Conservation (phyloP, 2,797 vertebrate genomes). For the Pseudochromis fuscus region DNA sequence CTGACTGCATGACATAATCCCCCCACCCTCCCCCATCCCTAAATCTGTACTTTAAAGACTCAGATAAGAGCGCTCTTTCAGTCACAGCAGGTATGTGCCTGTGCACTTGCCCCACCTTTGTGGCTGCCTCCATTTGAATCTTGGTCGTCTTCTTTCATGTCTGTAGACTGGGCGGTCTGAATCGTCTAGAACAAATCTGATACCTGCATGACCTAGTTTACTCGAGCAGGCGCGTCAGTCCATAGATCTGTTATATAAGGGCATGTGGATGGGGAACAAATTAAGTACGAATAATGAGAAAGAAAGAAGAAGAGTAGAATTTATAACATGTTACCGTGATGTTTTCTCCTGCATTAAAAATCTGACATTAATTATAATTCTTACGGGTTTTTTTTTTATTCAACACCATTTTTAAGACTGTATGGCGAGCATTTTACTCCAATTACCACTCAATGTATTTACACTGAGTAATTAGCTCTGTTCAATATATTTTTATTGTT, state of each 20-base stretch:
- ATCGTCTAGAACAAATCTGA: constrained; percentile 66
- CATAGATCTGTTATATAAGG: constrained; percentile 64
- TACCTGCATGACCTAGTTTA: constrained; percentile 77
- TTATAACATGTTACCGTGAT: not conserved
- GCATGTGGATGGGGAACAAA: constrained; percentile 23
- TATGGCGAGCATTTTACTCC: not conserved
- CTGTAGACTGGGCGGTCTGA: constrained; percentile 62
- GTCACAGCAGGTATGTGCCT: constrained; percentile 62
- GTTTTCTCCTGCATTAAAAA: not conserved
- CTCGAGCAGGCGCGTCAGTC: constrained; percentile 38
- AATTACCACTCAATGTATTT: not conserved
- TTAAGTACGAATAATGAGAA: constrained; percentile 22
- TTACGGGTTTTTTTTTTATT: not conserved
- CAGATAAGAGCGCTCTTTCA: constrained; percentile 69
- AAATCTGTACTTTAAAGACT: constrained; percentile 73
- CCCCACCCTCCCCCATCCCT: constrained; percentile 11
- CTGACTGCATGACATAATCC: constrained; percentile 67
- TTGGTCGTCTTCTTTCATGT: constrained; percentile 57
- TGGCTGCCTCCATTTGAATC: constrained; percentile 59
- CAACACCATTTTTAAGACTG: not conserved
- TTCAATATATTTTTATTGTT: constrained; percentile 13
- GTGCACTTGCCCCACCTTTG: constrained; percentile 63
- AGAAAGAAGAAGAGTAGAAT: not conserved
- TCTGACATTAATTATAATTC: not conserved
- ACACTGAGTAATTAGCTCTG: constrained; percentile 4